Base-by-base conservation (phyloP, 2,888 invertebrate genomes). In the Cryptocephalus moraei region DNA sequence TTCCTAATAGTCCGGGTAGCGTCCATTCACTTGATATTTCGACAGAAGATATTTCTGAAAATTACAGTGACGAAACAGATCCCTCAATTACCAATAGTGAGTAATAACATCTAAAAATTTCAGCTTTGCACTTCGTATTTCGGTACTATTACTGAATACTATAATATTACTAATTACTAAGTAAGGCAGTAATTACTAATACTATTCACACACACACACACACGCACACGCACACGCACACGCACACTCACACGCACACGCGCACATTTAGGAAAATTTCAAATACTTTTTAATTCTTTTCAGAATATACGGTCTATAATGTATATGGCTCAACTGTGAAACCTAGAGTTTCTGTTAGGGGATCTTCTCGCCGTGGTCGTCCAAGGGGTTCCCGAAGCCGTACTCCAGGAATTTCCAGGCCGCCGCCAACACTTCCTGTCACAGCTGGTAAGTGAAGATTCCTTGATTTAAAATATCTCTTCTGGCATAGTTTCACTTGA, bases 351-450 rank as follows among this genome's bases (percentile, higher is more conserved):
- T 65, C 70, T 12, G 67, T 71, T 10, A 67, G 78, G 12, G 80
- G 82, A 33, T 75, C 79, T 41, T 78, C 82, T 1, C 79, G 83
- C 60, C 79, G 87, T 12, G 87, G 87, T 0, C 75, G 87, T 41
- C 87, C 87, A 43, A 75, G 87, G 44, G 87, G 87, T 47, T 56
- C 58, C 9, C 52, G 58, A 22, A 76, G 85, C 48, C 49, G 56
- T 57, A 77, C 78, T 42, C 77, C 63, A 56, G 73, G 65, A 55
- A 66, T 65, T n/a, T 10, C 9, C 31, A 9, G 13, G 22, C 22
- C 2, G 6, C 22, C 22, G 22, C 22, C 22, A 6, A 22, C 22
- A 22, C 22, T 22, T 22, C 22, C 22, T 22, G 22, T 22, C 22
- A 22, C 22, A 22, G 22, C 22, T 22, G 22, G 22, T 22, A 6